Conservation (phyloP, 92 coral and sea anemone species). For the Chrysogorgia sp. region DNA sequence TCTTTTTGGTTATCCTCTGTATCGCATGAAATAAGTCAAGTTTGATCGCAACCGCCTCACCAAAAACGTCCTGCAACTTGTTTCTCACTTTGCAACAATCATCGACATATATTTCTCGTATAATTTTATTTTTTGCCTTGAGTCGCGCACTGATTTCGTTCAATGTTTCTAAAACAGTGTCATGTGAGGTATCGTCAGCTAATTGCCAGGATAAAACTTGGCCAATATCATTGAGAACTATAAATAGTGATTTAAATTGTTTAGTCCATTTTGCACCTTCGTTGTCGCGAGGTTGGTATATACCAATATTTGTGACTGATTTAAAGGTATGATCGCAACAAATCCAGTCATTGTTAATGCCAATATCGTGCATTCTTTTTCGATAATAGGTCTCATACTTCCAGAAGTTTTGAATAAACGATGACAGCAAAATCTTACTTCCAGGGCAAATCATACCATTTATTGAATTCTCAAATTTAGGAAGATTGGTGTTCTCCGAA, state of each 20-base stretch:
- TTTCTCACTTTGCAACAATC: conserved; percentile 64
- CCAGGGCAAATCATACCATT: conserved; percentile 43
- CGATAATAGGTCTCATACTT: conserved; percentile 34
- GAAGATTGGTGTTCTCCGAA: not conserved
- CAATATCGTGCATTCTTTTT: conserved; percentile 47
- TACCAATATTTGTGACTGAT: conserved; percentile 51
- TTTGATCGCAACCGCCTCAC: not conserved
- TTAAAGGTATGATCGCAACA: conserved; percentile 66
- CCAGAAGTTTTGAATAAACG: conserved; percentile 57
- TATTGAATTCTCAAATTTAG: conserved; percentile 37
- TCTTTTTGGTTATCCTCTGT: conserved; percentile 6
- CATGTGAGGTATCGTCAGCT: conserved; percentile 37
- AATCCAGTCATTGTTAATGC: conserved; percentile 54
- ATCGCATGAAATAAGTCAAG: conserved; percentile 5
- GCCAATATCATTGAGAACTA: conserved; percentile 58
- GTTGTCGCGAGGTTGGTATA: conserved; percentile 45
- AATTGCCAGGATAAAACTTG: conserved; percentile 62
- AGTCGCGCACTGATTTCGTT: conserved; percentile 33
- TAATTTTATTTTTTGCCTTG: conserved; percentile 21
- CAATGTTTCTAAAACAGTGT: conserved; percentile 31
- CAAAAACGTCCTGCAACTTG: conserved; percentile 46
- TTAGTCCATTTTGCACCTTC: conserved; percentile 42
- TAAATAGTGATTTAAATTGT: conserved; percentile 52
- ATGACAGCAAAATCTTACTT: conserved; percentile 46
- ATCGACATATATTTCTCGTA: conserved; percentile 54